phyloP scores from a whole-genome alignment of 2,113 vertebrate genomes.

The Hymenochirus boettgeri region DNA sequence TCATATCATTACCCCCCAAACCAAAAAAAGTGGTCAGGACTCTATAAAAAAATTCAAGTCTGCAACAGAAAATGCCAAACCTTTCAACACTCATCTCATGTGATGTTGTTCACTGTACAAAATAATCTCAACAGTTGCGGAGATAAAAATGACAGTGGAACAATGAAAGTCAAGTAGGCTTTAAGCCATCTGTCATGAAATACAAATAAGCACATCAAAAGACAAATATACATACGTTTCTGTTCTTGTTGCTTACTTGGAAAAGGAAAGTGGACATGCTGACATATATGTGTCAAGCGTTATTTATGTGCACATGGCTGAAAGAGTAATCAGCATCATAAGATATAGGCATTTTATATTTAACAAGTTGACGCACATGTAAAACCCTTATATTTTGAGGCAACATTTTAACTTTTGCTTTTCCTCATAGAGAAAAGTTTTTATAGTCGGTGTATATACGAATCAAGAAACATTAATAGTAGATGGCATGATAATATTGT shows the following conservation, averaged over 20 bases:
- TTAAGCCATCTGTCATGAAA: conserved; percentile 24
- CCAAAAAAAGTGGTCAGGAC: too few relatives aligned
- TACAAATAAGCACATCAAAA: conserved; percentile 23
- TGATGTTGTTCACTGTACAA: conserved; percentile 7
- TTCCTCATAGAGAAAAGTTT: too few relatives aligned
- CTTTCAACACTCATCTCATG: background rate
- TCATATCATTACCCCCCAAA: too few relatives aligned
- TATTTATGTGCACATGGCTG: conserved; percentile 12
- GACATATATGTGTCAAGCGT: background rate
- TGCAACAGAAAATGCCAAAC: conserved; percentile 5
- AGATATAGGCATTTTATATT: background rate
- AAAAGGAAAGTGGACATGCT: background rate
- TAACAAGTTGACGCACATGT: background rate
- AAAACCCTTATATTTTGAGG: background rate
- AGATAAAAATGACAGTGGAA: conserved; percentile 12
- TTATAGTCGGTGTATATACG: too few relatives aligned
- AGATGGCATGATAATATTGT: too few relatives aligned
- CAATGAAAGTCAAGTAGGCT: conserved; percentile 14
- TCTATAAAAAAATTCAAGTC: too few relatives aligned
- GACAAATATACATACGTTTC: conserved; percentile 11
- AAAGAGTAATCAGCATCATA: background rate
- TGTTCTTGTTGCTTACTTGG: background rate
- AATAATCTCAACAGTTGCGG: conserved; percentile 19
- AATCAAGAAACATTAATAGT: too few relatives aligned
- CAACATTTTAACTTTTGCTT: too few relatives aligned